Percentiles rank a stretch among this genome's conserved stretches.
Evolutionary conservation across 2,888 invertebrate genomes (phyloP).

Genomic region (Eristalinus sepulchralis): DNA sequence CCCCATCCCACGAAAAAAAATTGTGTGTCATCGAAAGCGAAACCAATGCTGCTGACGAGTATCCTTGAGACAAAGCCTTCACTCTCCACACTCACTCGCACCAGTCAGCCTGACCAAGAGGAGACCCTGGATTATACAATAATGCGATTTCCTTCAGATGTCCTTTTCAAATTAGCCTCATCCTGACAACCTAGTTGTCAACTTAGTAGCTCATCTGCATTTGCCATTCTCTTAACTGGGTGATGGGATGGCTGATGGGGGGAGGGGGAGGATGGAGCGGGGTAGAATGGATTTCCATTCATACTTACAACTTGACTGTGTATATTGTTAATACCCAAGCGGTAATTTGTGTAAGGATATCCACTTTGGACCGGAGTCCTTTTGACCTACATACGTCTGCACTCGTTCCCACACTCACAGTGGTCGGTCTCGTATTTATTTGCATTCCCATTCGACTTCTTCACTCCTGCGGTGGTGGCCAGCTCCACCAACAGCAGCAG

Average conservation of each 20-base stretch:
- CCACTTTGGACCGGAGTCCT: slow-evolving; percentile 45
- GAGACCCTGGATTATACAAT: neutral
- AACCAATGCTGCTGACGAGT: neutral
- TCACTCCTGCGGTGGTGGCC: slow-evolving; percentile 12
- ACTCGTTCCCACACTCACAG: slow-evolving; percentile 3
- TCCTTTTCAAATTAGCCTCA: slow-evolving; percentile 51
- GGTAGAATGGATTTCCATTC: neutral
- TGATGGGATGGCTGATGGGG: neutral
- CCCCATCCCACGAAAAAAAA: neutral
- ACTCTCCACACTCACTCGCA: neutral
- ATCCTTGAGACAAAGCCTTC: slow-evolving; percentile 5
- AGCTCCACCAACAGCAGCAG: neutral
- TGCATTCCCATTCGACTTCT: slow-evolving; percentile 34
- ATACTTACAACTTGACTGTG: neutral
- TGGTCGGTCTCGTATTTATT: slow-evolving; percentile 32
- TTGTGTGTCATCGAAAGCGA: slow-evolving; percentile 46
- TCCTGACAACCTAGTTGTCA: slow-evolving; percentile 33
- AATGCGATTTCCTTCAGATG: slow-evolving; percentile 33
- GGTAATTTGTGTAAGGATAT: slow-evolving; percentile 62
- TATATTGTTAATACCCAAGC: slow-evolving; percentile 60
- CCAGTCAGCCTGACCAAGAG: neutral
- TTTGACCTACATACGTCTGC: slow-evolving; percentile 57
- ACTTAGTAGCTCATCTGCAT: slow-evolving; percentile 40
- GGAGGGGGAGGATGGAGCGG: neutral
- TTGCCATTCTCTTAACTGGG: slow-evolving; percentile 4